These are phyloP conservation scores for Crypturellus undulatus DNA, from an alignment of 2,113 vertebrate genomes.

Conservation along the genomic window DNA sequence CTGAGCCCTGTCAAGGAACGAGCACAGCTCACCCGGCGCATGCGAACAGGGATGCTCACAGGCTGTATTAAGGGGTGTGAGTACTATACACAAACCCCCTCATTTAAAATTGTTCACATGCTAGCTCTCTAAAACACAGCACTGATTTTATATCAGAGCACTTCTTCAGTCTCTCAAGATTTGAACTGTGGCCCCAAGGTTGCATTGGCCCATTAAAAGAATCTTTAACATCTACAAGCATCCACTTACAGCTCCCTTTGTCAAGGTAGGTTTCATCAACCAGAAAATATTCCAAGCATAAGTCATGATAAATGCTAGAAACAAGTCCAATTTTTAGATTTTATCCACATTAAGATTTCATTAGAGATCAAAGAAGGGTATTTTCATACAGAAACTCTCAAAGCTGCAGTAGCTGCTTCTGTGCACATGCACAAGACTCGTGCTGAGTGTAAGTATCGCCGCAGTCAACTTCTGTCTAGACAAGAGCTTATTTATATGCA, in stretches of 20 bases:
- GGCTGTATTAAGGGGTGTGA: neutral
- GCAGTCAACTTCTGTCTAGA: neutral
- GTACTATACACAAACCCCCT: neutral
- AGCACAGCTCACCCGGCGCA: neutral
- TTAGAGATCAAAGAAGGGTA: neutral
- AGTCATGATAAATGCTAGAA: neutral
- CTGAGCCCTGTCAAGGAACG: fast-evolving
- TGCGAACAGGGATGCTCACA: neutral
- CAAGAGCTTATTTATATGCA: neutral
- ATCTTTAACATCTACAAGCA: neutral
- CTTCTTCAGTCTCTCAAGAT: neutral
- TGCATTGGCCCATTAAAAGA: neutral
- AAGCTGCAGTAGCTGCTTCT: neutral
- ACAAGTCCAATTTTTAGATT: neutral
- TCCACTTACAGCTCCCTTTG: neutral
- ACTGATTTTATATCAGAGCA: neutral
- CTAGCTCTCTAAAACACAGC: neutral
- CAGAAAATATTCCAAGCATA: neutral
- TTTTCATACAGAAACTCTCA: neutral
- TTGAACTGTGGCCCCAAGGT: neutral
- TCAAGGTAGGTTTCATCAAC: neutral
- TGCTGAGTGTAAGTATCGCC: neutral
- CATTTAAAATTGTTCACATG: neutral
- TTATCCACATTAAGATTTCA: neutral
- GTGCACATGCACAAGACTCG: neutral